Percentiles rank a stretch among this genome's conserved stretches.
Conservation (phyloP, 2,797 vertebrate genomes). For the Coregonus suidteri region DNA sequence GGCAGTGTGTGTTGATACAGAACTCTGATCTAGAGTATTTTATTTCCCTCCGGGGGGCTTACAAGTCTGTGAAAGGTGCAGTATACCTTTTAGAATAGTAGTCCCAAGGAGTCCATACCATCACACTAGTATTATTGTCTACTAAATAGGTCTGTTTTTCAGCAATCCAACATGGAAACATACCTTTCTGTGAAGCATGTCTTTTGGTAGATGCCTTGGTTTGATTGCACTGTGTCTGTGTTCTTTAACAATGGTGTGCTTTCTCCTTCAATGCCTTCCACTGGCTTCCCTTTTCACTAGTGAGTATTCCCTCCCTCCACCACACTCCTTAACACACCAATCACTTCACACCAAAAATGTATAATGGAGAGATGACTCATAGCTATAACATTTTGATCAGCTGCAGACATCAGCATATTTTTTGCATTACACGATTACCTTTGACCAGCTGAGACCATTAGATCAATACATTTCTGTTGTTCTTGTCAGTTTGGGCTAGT, state of each 20-base stretch:
- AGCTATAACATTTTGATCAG: neutral
- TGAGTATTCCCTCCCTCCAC: constrained; percentile 81
- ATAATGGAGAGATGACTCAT: neutral
- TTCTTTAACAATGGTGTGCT: constrained; percentile 81
- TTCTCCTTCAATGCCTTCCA: constrained; percentile 91
- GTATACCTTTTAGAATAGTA: constrained; percentile 26
- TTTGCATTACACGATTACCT: neutral
- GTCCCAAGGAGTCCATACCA: constrained; percentile 27
- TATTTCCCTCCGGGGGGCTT: constrained; percentile 24
- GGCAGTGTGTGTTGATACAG: constrained; percentile 35
- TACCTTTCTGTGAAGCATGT: constrained; percentile 77
- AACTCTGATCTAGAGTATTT: constrained; percentile 30
- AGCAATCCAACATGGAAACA: constrained; percentile 16
- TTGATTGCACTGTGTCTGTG: constrained; percentile 68
- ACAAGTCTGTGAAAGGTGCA: constrained; percentile 30
- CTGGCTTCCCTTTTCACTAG: constrained; percentile 81
- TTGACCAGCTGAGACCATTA: neutral
- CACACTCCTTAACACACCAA: constrained; percentile 7
- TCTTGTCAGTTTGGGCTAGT: neutral
- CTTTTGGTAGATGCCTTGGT: constrained; percentile 72
- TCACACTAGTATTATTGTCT: constrained; percentile 33
- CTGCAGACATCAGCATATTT: neutral
- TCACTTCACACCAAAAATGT: neutral
- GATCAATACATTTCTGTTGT: neutral
- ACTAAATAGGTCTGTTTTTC: constrained; percentile 35